Percentiles rank a stretch among this genome's conserved stretches.
Conservation (phyloP, 2,113 vertebrate genomes). For the Amia ocellicauda region DNA sequence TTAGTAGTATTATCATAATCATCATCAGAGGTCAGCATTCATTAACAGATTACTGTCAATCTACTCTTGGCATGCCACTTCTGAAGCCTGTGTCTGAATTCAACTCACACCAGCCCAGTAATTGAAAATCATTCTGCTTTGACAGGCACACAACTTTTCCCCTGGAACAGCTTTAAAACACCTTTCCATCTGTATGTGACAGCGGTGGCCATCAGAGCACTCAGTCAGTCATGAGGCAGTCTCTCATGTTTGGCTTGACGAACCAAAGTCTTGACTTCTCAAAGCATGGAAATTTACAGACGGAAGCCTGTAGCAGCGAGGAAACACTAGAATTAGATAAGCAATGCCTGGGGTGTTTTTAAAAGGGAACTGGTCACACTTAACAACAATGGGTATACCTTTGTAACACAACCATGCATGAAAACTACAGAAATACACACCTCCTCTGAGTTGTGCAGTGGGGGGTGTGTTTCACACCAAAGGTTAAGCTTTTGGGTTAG, state of each 20-base stretch:
- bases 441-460: too few species aligned
- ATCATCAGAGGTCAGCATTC: too few species aligned
- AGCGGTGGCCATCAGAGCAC: background rate
- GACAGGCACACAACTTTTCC: too few species aligned
- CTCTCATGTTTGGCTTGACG: background rate
- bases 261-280: constrained; percentile 28
- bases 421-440: too few species aligned
- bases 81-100: background rate
- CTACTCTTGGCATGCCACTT: background rate
- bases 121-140: constrained; percentile 8
- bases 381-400: too few species aligned
- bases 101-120: constrained; percentile 1
- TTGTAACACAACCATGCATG: too few species aligned
- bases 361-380: too few species aligned
- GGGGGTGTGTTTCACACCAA: too few species aligned
- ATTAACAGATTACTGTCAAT: too few species aligned
- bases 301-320: constrained; percentile 47
- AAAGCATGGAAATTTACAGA: constrained; percentile 30
- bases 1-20: too few species aligned
- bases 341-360: too few species aligned
- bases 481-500: too few species aligned
- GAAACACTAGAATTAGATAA: constrained; percentile 26
- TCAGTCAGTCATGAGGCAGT: background rate
- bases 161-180: background rate
- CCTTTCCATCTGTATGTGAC: background rate